phyloP scores from a whole-genome alignment of 2,797 vertebrate genomes.

The Threskiornis aethiopicus region DNA sequence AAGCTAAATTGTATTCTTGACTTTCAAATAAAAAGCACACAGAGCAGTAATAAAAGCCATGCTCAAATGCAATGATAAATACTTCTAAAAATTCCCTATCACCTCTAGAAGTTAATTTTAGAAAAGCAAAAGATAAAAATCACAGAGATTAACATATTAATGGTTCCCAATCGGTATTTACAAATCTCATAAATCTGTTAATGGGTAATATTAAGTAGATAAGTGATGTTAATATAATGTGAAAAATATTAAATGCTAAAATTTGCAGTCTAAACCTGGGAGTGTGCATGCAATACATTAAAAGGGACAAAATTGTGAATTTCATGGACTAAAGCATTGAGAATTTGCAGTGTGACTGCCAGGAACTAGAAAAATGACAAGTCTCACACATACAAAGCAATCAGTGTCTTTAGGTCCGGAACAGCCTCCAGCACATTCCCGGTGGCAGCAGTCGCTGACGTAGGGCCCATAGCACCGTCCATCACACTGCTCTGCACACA shows the following conservation, averaged over 20 bases:
- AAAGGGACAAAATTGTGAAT: neutral
- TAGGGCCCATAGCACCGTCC: slow-evolving; percentile 94
- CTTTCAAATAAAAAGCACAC: neutral
- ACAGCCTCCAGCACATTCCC: slow-evolving; percentile 94
- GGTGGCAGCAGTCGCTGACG: slow-evolving; percentile 97
- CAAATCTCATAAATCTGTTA: slow-evolving; percentile 57
- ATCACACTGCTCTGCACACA: slow-evolving; percentile 97
- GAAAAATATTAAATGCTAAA: slow-evolving; percentile 43
- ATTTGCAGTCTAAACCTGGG: neutral
- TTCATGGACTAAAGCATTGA: neutral
- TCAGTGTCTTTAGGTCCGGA: slow-evolving; percentile 94
- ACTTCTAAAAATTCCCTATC: neutral
- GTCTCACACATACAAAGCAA: slow-evolving; percentile 83
- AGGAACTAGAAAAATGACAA: neutral
- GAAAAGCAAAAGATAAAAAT: slow-evolving; percentile 65
- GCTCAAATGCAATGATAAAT: slow-evolving; percentile 14
- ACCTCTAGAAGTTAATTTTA: slow-evolving; percentile 43
- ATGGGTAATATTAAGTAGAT: slow-evolving; percentile 34
- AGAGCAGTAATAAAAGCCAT: neutral
- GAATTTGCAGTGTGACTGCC: neutral
- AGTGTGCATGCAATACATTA: neutral
- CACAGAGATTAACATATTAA: slow-evolving; percentile 53
- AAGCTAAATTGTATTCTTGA: neutral
- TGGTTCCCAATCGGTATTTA: slow-evolving; percentile 42
- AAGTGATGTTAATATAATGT: slow-evolving; percentile 28